Evolutionary conservation across 2,797 vertebrate genomes (phyloP), one percentile per base, ranked within the genome.

Genomic region (Lutjanus campechanus): DNA sequence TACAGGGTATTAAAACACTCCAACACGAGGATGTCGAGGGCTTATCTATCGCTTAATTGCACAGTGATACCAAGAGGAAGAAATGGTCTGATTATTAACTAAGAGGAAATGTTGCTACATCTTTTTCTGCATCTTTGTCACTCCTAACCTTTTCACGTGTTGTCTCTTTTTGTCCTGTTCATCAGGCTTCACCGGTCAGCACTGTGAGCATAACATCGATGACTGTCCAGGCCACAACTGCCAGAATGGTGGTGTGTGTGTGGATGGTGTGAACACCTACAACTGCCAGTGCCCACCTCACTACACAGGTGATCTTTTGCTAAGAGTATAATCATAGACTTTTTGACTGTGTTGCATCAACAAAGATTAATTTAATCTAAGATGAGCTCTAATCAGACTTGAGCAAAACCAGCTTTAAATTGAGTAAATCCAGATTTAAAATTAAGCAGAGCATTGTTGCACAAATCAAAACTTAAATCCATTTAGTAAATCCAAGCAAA

Each of bases 261-360:
- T 98, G 86, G 98, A 99, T 0, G 97, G 98, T 0, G 97, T 99
- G 61, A 99, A 99, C 93, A 99, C 98, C 69, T 99, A 99, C 92
- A 99, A 98, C 84, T 99, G 98, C 93, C 97, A 97, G 82, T 98
- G 97, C 66, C 96, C 95, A 0, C 96, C 97, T 2, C 97, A 97
- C 80, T 98, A 97, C 95, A 97, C 97, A 95, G 97, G 97, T 98
- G 92, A 87, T 0, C 0, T 68, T n/a, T 62, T 20, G 25, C 20
- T 47, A 11, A 25, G 20, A 81, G 3, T 29, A n/a, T 29, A 44
- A 11, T 12, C 8, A 49, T 7, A 6, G 1, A n/a, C 25, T 5
- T 36, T 29, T 36, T 36, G 29, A 36, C 29, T 36, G 29, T 4
- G 29, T 36, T 36, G 29, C 29, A 36, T 36, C 29, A 36, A 36